Conservation (phyloP, 2,113 vertebrate species). For the Lonchura striata region DNA sequence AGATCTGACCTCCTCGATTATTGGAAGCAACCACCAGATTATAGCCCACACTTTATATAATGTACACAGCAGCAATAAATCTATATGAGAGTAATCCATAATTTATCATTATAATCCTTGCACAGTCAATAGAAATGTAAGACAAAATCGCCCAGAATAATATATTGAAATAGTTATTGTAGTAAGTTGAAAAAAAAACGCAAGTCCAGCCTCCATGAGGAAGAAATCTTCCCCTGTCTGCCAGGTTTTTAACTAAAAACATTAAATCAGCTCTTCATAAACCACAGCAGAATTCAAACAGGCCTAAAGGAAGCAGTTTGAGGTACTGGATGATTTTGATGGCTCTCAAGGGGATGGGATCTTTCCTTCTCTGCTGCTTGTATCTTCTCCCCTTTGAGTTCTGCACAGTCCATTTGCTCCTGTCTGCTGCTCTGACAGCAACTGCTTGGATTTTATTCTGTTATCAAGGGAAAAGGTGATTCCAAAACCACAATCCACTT, state of each 20-base stretch:
- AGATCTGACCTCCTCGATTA: conserved; percentile 46
- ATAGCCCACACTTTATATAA: neutral
- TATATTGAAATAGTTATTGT: neutral
- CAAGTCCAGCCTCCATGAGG: neutral
- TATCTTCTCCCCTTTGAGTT: neutral
- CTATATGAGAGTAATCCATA: neutral
- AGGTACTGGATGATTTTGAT: neutral
- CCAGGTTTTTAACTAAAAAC: neutral
- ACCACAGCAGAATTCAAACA: rapidly evolving
- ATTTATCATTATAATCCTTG: neutral
- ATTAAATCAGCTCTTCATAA: neutral
- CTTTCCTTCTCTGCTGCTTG: neutral
- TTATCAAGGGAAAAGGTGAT: neutral
- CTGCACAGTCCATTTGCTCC: neutral
- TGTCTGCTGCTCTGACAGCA: neutral
- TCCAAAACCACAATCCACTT: neutral
- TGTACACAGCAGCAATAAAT: neutral
- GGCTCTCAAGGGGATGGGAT: neutral
- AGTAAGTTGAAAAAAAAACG: neutral
- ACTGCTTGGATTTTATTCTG: neutral
- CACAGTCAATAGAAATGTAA: neutral
- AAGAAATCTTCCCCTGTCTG: neutral
- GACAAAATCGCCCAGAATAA: neutral
- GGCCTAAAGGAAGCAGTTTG: neutral
- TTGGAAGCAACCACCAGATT: conserved; percentile 7